Evolutionary conservation across 37 sponge, comb jelly and placozoan species (phyloP), one percentile per base, ranked within the genome.

Genomic region (Tethya wilhelma): DNA sequence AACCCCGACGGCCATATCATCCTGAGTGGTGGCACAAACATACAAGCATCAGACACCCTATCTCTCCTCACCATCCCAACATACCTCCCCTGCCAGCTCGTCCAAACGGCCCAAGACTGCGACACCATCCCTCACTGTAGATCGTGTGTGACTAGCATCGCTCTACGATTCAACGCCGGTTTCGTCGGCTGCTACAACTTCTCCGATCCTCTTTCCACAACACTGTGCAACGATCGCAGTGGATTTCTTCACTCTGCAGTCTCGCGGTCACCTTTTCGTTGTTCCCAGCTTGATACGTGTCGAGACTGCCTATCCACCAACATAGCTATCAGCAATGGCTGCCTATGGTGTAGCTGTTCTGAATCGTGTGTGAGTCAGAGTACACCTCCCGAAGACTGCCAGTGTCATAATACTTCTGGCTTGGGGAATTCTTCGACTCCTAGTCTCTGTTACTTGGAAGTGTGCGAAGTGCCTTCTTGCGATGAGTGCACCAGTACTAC

Each of bases 261-360:
- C 14, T 14, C 53, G 14, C 9, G 14, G 9, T 19, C 53, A 49
- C 14, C 53, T 49, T 14, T 14, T 49, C 26, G 11, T 12, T 73
- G 73, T 56, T 17, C 31, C 19, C 12, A 42, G 2, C 55, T 73
- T 53, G 1, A 31, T 34, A 33, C 5, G 20, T 73, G 57, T 73
- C 20, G n/a, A 2, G 34, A 17, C 4, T 73, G 73, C 26, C 30
- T 17, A 37, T 6, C 36, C 2, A 56, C 73, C 9, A 57, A 73
- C 37, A 9, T 53, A 2, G 56, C 73, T 5, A 14, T 23, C 6
- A 4, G 28, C 17, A 5, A 34, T 2, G 73, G 73, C 37, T 73
- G 73, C 55, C 36, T 73, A 1, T 73, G 73, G 73, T 56, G 57
- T 56, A 20, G 3, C 4, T 60, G 63, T 60, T 12, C 7, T 25